A percentile compares a stretch with the other conserved stretches of the same genome.
Evolutionary conservation across 2,797 vertebrate species (phyloP).

Genomic region (Anisognathus igniventris): DNA sequence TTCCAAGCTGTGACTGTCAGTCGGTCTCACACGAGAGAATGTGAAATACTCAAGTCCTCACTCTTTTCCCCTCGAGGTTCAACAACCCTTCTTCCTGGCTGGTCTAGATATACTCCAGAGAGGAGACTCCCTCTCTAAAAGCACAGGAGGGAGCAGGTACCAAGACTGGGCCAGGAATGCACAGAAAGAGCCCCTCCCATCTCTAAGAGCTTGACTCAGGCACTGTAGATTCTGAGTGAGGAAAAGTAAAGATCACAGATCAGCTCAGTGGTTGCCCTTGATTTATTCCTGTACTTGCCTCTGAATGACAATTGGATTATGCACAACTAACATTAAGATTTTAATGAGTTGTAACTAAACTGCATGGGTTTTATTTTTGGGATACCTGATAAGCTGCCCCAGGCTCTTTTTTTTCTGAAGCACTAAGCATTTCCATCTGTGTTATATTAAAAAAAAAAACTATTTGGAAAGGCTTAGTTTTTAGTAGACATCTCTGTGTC

Average conservation of each 20-base stretch:
- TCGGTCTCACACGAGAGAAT: rapidly evolving
- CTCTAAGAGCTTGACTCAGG: not conserved
- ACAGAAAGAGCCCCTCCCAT: not conserved
- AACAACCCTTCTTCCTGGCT: not conserved
- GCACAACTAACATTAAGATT: not conserved
- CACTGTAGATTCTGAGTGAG: not conserved
- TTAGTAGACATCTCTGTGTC: not conserved
- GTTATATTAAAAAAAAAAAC: not conserved
- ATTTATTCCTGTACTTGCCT: not conserved
- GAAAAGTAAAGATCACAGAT: not conserved
- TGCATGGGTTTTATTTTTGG: not conserved
- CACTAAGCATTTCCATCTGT: not conserved
- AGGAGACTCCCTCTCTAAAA: not conserved
- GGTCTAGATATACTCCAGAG: not conserved
- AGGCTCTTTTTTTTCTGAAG: not conserved
- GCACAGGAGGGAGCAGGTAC: not conserved
- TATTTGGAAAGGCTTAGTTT: not conserved
- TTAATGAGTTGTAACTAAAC: not conserved
- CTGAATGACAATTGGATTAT: not conserved
- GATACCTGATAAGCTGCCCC: not conserved
- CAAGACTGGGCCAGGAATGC: not conserved
- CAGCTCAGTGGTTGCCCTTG: not conserved
- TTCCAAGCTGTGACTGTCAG: not conserved
- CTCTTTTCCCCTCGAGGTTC: not conserved
- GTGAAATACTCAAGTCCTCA: not conserved